phyloP scores from a whole-genome alignment of 2,797 vertebrate genomes.

The Sphenopsis melanotis region DNA sequence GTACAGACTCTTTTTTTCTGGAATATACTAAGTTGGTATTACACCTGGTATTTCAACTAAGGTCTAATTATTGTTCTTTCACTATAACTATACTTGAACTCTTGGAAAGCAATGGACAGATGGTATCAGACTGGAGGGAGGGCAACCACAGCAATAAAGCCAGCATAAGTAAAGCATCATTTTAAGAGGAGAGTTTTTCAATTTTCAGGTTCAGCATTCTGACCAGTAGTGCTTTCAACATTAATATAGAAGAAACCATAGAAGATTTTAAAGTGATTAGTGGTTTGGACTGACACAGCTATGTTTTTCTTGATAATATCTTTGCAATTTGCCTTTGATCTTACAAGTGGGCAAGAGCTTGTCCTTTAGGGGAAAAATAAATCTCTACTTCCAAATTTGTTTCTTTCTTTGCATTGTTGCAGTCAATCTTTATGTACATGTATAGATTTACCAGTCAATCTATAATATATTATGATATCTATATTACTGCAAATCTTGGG shows the following conservation, averaged over 20 bases:
- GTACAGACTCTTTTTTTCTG: not conserved
- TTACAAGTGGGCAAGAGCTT: not conserved
- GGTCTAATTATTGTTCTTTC: not conserved
- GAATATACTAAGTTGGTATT: not conserved
- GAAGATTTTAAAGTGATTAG: not conserved
- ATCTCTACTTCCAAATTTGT: not conserved
- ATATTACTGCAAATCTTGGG: not conserved
- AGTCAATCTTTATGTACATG: not conserved
- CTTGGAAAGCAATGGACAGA: not conserved
- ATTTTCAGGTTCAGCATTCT: not conserved
- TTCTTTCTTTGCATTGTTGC: not conserved
- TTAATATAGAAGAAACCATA: not conserved
- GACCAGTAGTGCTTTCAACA: not conserved
- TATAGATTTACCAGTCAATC: not conserved
- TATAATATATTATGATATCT: not conserved
- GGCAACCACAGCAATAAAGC: not conserved
- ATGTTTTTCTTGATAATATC: not conserved
- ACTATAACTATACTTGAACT: not conserved
- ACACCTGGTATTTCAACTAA: not conserved
- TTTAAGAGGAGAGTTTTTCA: not conserved
- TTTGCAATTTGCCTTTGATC: not conserved
- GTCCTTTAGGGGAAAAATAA: not conserved
- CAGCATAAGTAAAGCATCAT: not conserved
- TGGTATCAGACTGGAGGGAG: not conserved
- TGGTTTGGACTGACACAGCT: not conserved